A percentile compares a stretch with the other conserved stretches of the same genome.
These are phyloP conservation scores for Pharmacophagus antenor DNA, from an alignment of 2,888 invertebrate species.

Conservation along the genomic window DNA sequence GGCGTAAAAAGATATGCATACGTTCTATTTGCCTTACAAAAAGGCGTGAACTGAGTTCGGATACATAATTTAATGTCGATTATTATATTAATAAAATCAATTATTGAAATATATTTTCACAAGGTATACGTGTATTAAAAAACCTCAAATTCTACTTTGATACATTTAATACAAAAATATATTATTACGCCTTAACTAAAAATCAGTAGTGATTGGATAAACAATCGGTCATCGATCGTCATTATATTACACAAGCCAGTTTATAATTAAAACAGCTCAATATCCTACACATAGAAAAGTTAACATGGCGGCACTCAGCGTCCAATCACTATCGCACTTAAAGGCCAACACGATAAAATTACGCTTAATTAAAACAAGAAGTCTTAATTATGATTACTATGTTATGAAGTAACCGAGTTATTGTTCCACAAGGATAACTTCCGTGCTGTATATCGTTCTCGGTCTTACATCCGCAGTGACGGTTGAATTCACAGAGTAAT, in stretches of 20 bases:
- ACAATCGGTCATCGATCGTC: no score
- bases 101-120: no score
- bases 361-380: slow-evolving; percentile 11
- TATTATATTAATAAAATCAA: no score
- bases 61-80: no score
- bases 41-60: no score
- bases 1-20: no score
- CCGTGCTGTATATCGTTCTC: background rate
- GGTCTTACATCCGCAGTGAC: slow-evolving; percentile 6
- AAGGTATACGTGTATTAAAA: no score
- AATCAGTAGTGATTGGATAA: no score
- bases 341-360: slow-evolving; percentile 8
- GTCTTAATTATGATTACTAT: slow-evolving; percentile 9
- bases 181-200: no score
- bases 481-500: background rate
- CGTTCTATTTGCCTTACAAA: no score
- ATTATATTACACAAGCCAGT: background rate
- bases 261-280: background rate
- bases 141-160: no score
- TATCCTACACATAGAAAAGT: background rate
- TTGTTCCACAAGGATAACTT: slow-evolving; percentile 18
- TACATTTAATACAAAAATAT: no score
- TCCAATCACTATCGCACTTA: background rate
- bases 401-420: slow-evolving; percentile 20
- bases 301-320: background rate